A percentile compares a stretch with the other conserved stretches of the same genome.
These are phyloP conservation scores for Neotoxoptera formosana DNA, from an alignment of 1,140 invertebrate genomes.

Conservation along the genomic window DNA sequence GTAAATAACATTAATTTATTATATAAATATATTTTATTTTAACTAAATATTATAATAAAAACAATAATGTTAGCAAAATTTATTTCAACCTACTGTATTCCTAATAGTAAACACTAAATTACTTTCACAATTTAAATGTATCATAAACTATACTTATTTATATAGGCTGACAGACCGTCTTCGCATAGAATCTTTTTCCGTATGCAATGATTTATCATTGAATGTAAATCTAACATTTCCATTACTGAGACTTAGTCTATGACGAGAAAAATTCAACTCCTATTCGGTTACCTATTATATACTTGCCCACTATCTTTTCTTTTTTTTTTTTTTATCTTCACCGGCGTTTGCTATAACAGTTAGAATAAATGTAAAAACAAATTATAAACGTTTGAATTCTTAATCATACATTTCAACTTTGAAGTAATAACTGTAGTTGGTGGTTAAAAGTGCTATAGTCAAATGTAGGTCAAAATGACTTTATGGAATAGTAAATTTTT, in stretches of 20 bases:
- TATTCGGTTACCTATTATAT: not conserved
- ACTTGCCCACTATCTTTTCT: not conserved
- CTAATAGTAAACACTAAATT: not conserved
- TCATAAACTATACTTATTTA: not conserved
- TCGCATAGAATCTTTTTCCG: not conserved
- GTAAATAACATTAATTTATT: not conserved
- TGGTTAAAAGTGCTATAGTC: not conserved
- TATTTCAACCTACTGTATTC: not conserved
- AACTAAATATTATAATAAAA: not conserved
- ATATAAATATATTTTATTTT: not conserved
- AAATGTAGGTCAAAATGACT: not conserved
- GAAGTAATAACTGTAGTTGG: not conserved
- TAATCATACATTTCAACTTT: not conserved
- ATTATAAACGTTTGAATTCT: not conserved
- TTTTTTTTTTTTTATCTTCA: not conserved
- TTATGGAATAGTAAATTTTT: not conserved
- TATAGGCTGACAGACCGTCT: not conserved
- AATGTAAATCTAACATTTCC: not conserved
- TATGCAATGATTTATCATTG: not conserved
- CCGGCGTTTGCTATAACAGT: not conserved
- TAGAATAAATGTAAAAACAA: not conserved
- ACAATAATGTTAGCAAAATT: not conserved
- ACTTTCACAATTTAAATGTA: not conserved
- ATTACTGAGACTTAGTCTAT: not conserved
- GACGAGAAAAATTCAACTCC: not conserved